Conservation (phyloP, 2,797 vertebrate species). For the Carapus acus region DNA sequence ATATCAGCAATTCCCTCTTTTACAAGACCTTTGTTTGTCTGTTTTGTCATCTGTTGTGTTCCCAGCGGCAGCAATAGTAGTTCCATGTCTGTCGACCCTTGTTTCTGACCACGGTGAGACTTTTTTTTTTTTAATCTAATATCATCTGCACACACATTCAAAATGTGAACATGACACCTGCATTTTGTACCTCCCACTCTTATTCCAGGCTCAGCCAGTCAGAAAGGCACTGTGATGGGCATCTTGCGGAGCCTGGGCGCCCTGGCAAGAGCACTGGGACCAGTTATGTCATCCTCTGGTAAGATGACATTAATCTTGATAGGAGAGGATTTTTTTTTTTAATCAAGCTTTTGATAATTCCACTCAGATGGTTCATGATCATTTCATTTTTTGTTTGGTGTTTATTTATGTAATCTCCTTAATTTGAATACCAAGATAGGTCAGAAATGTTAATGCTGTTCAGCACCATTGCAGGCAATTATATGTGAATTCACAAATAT, state of each 20-base stretch:
- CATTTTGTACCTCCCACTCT: not conserved
- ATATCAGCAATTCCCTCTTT: not conserved
- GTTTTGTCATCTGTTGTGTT: not conserved
- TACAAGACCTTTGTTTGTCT: not conserved
- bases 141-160: not conserved
- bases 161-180: not conserved
- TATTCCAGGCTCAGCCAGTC: constrained; percentile 76
- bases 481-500: too few species aligned
- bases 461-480: too few species aligned
- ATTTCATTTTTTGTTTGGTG: too few species aligned
- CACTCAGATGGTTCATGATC: too few species aligned
- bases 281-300: constrained; percentile 84
- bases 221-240: constrained; percentile 95
- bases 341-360: too few species aligned
- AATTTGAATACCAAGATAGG: too few species aligned
- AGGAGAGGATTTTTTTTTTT: not conserved
- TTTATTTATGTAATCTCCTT: too few species aligned
- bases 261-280: constrained; percentile 87
- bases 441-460: too few species aligned
- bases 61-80: constrained; percentile 88
- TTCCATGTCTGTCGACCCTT: constrained; percentile 88
- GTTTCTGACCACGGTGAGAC: constrained; percentile 85
- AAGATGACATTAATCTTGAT: constrained; percentile 18
- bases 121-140: not conserved
- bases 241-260: constrained; percentile 90